phyloP scores from a whole-genome alignment of 2,888 invertebrate species.

The Lithosia quadra region DNA sequence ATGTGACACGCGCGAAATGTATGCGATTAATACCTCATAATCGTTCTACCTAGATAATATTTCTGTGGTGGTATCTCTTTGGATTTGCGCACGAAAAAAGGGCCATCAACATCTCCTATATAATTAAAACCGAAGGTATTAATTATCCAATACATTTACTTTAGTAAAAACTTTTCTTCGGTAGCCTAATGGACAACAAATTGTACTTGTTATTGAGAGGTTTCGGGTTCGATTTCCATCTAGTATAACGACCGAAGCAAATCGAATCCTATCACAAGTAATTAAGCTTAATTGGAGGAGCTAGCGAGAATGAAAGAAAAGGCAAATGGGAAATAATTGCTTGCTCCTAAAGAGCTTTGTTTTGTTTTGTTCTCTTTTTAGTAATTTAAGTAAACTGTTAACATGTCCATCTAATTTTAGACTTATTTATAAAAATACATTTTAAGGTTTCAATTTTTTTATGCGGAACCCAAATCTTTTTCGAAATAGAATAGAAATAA shows the following conservation, averaged over 20 bases:
- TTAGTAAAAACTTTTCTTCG: background rate
- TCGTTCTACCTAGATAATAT: no score
- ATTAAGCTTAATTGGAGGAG: constrained; percentile 2
- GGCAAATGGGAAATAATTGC: constrained; percentile 4
- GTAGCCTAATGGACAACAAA: background rate
- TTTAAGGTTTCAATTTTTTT: no score
- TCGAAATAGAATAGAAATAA: no score
- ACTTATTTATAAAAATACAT: no score
- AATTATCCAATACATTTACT: background rate
- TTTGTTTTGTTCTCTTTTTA: background rate
- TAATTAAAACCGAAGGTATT: background rate
- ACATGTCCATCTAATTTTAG: background rate
- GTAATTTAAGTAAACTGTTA: background rate
- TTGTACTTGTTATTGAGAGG: background rate
- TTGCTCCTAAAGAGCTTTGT: background rate
- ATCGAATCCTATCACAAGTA: constrained; percentile 2
- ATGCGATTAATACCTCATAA: no score
- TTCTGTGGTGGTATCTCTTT: no score
- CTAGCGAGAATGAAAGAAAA: background rate
- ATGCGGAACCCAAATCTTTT: no score
- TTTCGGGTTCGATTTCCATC: constrained; percentile 5
- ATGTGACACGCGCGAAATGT: no score
- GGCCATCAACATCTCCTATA: no score
- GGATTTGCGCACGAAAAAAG: no score
- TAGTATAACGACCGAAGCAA: background rate